Evolutionary conservation across 2,888 invertebrate genomes (phyloP).

Genomic region (Ditula angustiorana): DNA sequence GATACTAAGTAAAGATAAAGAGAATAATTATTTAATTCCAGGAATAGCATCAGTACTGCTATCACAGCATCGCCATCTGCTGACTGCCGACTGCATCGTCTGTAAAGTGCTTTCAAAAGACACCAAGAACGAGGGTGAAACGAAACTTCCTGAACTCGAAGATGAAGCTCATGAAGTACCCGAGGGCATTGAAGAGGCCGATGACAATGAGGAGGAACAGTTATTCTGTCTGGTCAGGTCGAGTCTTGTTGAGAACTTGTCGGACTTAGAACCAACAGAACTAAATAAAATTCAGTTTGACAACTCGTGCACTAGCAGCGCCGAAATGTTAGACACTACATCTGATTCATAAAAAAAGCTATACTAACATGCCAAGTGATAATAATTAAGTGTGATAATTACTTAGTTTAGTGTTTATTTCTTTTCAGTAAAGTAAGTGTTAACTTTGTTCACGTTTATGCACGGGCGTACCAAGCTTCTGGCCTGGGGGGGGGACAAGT

Average conservation of each 20-base stretch:
- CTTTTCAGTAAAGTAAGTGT: no score
- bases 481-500: no score
- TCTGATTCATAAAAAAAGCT: no score
- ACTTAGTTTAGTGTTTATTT: no score
- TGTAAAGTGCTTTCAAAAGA: conserved; percentile 44
- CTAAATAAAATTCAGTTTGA: neutral
- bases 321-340: neutral
- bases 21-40: conserved; percentile 14
- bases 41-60: conserved; percentile 15
- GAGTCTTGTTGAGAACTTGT: neutral
- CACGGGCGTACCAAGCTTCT: no score
- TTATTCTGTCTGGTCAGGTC: neutral
- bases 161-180: neutral
- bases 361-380: no score
- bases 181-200: neutral
- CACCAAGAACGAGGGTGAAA: neutral
- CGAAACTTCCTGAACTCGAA: neutral
- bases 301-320: neutral
- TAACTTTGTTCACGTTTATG: no score
- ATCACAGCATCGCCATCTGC: conserved; percentile 54
- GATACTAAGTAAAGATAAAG: no score
- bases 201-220: neutral
- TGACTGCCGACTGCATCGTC: conserved; percentile 54
- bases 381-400: no score
- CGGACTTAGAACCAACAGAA: neutral